These are phyloP conservation scores for Climacteris rufus DNA, from an alignment of 2,113 vertebrate species.

Conservation along the genomic window DNA sequence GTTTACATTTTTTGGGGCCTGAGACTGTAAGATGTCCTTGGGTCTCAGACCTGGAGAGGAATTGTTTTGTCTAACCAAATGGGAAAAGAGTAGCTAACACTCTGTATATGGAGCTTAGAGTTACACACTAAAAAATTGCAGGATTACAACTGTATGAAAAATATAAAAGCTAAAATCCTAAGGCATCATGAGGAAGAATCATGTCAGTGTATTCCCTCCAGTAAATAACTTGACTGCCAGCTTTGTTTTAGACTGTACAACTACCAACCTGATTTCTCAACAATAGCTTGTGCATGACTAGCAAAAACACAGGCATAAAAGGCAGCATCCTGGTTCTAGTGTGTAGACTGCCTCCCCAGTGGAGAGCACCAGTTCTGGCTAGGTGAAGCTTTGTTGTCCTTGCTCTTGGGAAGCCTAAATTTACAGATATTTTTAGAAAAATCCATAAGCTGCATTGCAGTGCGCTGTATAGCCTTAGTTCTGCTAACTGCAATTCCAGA, in stretches of 20 bases:
- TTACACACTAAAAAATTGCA: no score
- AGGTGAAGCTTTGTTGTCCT: neutral
- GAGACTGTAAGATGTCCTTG: no score
- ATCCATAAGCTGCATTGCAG: neutral
- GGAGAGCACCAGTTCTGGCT: neutral
- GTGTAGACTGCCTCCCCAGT: neutral
- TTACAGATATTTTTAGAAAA: neutral
- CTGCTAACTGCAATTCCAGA: neutral
- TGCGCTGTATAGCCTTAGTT: neutral
- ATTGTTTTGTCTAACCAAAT: no score
- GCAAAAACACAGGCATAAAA: neutral
- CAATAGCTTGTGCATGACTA: neutral
- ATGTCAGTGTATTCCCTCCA: neutral
- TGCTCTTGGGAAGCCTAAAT: neutral
- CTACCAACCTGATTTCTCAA: neutral
- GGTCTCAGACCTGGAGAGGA: no score
- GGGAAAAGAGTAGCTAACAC: no score
- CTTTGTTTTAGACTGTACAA: neutral
- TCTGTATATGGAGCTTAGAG: no score
- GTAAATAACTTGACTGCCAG: neutral
- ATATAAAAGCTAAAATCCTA: no score
- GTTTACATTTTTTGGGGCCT: no score
- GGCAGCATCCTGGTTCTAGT: neutral
- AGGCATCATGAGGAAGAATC: neutral
- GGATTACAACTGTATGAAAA: no score